phyloP scores from a whole-genome alignment of 2,888 invertebrate species.

The Brassicogethes aeneus region DNA sequence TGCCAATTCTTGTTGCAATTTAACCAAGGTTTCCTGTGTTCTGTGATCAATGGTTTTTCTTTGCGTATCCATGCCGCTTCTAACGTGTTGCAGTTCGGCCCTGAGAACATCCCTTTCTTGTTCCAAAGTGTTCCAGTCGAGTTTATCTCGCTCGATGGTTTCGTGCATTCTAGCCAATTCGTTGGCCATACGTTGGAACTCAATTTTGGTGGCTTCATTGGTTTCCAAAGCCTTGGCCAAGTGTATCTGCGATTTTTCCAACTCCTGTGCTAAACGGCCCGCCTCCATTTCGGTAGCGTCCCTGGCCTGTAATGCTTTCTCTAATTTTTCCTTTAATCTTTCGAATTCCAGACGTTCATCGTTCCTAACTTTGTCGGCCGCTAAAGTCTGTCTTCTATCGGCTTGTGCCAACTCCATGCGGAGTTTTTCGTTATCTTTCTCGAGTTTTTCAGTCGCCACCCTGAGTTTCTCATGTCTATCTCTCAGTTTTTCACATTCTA shows the following conservation, averaged over 20 bases:
- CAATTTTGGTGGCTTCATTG: constrained; percentile 73
- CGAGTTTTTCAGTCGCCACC: constrained; percentile 57
- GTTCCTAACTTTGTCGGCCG: constrained; percentile 55
- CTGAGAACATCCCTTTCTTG: constrained; percentile 65
- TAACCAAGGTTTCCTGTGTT: constrained; percentile 62
- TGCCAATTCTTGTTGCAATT: constrained; percentile 64
- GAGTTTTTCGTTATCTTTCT: constrained; percentile 70
- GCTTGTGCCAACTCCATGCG: constrained; percentile 58
- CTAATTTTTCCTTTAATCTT: constrained; percentile 74
- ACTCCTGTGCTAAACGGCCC: constrained; percentile 72
- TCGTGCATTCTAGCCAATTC: constrained; percentile 76
- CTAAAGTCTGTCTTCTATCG: constrained; percentile 51
- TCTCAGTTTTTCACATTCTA: constrained; percentile 81
- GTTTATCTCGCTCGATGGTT: constrained; percentile 62
- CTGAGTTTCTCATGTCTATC: constrained; percentile 82
- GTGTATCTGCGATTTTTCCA: constrained; percentile 79
- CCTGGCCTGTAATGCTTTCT: constrained; percentile 72
- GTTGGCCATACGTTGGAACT: constrained; percentile 75
- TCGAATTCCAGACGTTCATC: constrained; percentile 73
- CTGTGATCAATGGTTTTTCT: constrained; percentile 57
- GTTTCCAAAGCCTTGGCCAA: constrained; percentile 76
- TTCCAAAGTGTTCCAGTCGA: constrained; percentile 61
- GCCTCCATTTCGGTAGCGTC: constrained; percentile 82
- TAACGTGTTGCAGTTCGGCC: constrained; percentile 57
- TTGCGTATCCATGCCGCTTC: constrained; percentile 55